These are phyloP conservation scores for Haemorhous mexicanus DNA, from an alignment of 2,113 vertebrate species.

Conservation along the genomic window DNA sequence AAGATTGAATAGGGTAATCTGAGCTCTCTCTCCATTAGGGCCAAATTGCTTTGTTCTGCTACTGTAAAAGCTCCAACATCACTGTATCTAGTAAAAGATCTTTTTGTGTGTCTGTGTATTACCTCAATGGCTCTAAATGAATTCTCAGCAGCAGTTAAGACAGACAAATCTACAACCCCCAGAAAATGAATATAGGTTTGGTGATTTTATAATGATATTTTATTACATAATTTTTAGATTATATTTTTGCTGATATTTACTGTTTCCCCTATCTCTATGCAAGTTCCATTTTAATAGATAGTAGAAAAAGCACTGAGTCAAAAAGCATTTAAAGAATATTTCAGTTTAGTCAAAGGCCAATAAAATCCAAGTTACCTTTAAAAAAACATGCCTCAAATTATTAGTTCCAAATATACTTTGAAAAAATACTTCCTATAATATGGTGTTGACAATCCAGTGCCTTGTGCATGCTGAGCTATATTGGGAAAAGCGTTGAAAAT, in stretches of 20 bases:
- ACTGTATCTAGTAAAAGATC: not conserved
- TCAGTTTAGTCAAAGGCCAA: not conserved
- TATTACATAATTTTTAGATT: not conserved
- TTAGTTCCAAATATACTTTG: not conserved
- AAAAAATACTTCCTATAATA: not conserved
- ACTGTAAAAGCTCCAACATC: not conserved
- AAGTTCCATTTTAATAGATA: not conserved
- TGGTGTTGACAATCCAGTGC: not conserved
- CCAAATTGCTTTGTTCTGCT: not conserved
- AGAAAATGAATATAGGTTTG: not conserved
- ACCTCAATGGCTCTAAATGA: not conserved
- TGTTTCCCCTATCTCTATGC: not conserved
- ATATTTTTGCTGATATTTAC: not conserved
- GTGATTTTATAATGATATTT: not conserved
- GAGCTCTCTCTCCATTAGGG: not conserved
- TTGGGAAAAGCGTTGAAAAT: not conserved
- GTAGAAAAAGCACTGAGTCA: not conserved
- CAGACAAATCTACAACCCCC: not conserved
- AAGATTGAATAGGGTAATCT: not conserved
- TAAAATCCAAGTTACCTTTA: accelerated
- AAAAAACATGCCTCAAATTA: not conserved
- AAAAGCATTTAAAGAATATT: not conserved
- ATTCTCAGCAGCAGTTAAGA: not conserved
- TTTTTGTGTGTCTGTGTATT: not conserved
- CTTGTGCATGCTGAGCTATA: not conserved